phyloP scores from a whole-genome alignment of 1,140 invertebrate species.

The Linepithema humile region DNA sequence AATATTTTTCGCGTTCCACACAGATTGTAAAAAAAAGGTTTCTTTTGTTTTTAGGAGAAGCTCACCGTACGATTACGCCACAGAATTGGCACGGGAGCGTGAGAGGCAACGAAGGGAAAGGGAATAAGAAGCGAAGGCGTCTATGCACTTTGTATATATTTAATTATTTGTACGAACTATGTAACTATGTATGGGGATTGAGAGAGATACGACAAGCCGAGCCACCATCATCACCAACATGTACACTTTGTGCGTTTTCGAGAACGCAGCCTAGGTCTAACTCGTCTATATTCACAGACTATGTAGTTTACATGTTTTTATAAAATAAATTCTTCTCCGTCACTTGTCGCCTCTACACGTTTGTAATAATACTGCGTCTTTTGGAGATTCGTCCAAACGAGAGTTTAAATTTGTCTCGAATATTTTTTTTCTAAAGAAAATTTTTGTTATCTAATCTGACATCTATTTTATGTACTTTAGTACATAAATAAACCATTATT shows the following conservation, averaged over 20 bases:
- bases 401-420: neutral
- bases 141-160: constrained; percentile 63
- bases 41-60: constrained; percentile 72
- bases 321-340: constrained; percentile 76
- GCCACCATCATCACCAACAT: constrained; percentile 58
- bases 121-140: constrained; percentile 27
- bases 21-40: neutral
- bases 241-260: constrained; percentile 1
- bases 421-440: neutral
- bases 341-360: constrained; percentile 2
- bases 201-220: constrained; percentile 66
- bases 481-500: no score
- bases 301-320: constrained; percentile 81
- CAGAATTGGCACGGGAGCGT: constrained; percentile 81
- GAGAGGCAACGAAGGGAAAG: constrained; percentile 82
- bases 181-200: constrained; percentile 65
- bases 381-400: neutral
- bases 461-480: no score
- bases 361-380: neutral
- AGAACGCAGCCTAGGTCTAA: constrained; percentile 72
- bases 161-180: constrained; percentile 73
- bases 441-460: no score
- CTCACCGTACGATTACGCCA: constrained; percentile 82
- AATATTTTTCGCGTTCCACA: neutral
- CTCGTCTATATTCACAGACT: constrained; percentile 66